Base-by-base conservation (phyloP, 2,888 invertebrate genomes). In the Pimpla rufipes region DNA sequence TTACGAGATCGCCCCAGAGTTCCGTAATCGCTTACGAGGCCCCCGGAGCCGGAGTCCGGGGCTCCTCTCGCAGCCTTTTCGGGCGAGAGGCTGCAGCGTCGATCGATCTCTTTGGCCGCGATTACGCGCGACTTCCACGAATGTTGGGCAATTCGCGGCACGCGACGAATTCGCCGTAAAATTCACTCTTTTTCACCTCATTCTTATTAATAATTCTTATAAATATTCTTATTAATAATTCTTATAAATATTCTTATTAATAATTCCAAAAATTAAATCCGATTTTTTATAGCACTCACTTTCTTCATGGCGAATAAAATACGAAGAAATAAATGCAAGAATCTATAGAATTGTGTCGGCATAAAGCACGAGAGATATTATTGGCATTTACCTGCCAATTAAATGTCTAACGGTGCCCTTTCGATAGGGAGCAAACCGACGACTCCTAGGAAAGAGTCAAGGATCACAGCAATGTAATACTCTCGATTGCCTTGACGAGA, bases 1-100 rank as follows among this genome's bases (percentile, higher is more conserved):
- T 83, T 77, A 83, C 75, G 76, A 57, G 57, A 76, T 83, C 76
- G 74, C 78, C 62, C n/a, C 62, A 64, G 80, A 71, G 74, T 71
- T 81, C 67, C 74, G 80, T 85, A 83, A 85, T 74, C 77, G 80
- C 23, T 78, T 70, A 74, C 80, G 83, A 50, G 21, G 23, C 67
- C 40, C 10, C 57, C 10, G 59, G 11, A 47, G 29, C 8, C 35
- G 13, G 57, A 62, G 68, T 62, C 50, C 62, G 62, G 67, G 52
- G 35, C 42, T 57, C 57, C 2, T 55, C 66, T 57, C 21, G 11
- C 13, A 13, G 42, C 29, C 45, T 74, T 68, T 68, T 70, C 42
- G 71, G 42, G 18, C 29, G 11, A 45, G 29, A 29, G 29, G 13
- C 21, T 13, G 23, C 40, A 13, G 64, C 47, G 68, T 23, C 52